These are phyloP conservation scores for Napeogenes sylphis DNA, from an alignment of 2,888 invertebrate genomes.

Conservation along the genomic window DNA sequence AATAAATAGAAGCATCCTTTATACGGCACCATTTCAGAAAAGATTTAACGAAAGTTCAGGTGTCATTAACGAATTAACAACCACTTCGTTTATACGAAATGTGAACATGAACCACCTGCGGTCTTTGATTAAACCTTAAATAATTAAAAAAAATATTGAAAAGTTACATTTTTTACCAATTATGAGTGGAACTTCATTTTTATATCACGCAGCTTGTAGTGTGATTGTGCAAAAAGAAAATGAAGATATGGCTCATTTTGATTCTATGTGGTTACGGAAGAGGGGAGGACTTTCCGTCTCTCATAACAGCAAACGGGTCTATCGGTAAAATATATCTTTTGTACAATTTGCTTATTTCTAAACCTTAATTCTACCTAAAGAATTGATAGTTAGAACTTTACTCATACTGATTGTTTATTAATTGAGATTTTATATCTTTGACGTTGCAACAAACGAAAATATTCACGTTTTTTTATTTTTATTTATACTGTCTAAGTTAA, in stretches of 20 bases:
- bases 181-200: constrained; percentile 52
- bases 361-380: background rate
- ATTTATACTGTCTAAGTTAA: too few relatives aligned
- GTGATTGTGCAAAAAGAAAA: constrained; percentile 42
- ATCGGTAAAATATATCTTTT: constrained; percentile 74
- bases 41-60: constrained; percentile 28
- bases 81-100: constrained; percentile 45
- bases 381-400: too few relatives aligned
- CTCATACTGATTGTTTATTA: too few relatives aligned
- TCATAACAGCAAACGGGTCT: constrained; percentile 84
- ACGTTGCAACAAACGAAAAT: too few relatives aligned
- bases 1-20: constrained; percentile 29
- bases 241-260: constrained; percentile 50
- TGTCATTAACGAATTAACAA: constrained; percentile 28
- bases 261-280: constrained; percentile 40
- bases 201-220: constrained; percentile 31
- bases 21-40: constrained; percentile 26
- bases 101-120: constrained; percentile 55
- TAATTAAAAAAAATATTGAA: constrained; percentile 37
- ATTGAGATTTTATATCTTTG: too few relatives aligned
- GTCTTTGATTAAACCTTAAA: constrained; percentile 43
- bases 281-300: constrained; percentile 83
- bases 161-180: constrained; percentile 40
- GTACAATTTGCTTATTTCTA: background rate
- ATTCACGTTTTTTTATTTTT: too few relatives aligned